Evolutionary conservation across 2,113 vertebrate species (phyloP).

Genomic region (Dascyllus trimaculatus): DNA sequence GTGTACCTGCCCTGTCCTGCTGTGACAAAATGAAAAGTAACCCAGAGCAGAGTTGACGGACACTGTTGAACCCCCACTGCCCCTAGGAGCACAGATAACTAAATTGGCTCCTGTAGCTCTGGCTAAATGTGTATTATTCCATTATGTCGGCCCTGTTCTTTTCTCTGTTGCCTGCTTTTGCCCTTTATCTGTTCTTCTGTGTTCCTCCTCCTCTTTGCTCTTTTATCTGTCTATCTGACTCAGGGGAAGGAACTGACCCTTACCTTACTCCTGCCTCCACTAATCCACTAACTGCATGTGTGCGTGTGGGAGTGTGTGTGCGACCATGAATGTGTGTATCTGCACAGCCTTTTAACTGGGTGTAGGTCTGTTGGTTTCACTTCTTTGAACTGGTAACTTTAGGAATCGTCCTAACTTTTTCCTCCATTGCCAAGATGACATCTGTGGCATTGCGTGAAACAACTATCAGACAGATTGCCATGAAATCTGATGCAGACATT

Average conservation of each 20-base stretch:
- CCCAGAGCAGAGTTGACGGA: constrained; percentile 49
- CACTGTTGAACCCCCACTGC: constrained; percentile 45
- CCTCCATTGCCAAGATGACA: not conserved
- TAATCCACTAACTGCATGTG: constrained; percentile 42
- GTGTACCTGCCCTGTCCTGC: constrained; percentile 38
- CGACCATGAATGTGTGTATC: not conserved
- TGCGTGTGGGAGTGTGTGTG: constrained; percentile 12
- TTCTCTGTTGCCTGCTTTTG: constrained; percentile 54
- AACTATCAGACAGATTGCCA: not conserved
- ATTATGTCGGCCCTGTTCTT: constrained; percentile 74
- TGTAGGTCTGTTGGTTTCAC: constrained; percentile 12
- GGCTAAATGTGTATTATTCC: constrained; percentile 72
- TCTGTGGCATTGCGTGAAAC: not conserved
- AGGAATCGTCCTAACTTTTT: not conserved
- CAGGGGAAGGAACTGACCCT: constrained; percentile 55
- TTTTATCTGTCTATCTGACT: constrained; percentile 69
- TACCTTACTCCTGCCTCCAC: constrained; percentile 41
- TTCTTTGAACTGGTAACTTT: not conserved
- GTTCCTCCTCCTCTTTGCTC: constrained; percentile 54
- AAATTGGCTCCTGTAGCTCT: constrained; percentile 68
- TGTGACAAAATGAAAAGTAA: constrained; percentile 59
- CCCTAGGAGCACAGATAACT: constrained; percentile 67
- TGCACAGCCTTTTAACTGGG: constrained; percentile 23
- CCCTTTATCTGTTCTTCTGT: constrained; percentile 69
- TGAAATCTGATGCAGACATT: not conserved